These are phyloP conservation scores for Synchiropus splendidus DNA, from an alignment of 2,113 vertebrate genomes.

Conservation along the genomic window DNA sequence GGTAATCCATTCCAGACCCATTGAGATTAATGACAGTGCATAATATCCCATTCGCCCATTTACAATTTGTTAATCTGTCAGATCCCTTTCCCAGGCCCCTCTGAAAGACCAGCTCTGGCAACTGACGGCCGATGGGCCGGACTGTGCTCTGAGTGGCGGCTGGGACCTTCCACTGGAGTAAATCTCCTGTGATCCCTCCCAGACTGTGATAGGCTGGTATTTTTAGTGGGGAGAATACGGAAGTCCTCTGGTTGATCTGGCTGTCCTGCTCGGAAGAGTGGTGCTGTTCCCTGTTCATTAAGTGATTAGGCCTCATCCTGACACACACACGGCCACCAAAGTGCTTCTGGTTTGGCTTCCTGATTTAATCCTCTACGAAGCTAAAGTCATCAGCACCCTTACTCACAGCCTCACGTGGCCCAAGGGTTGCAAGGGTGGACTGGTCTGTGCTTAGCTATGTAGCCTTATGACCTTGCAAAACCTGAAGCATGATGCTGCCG, in stretches of 20 bases:
- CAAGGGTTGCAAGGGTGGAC: constrained; percentile 8
- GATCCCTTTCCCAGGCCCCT: constrained; percentile 40
- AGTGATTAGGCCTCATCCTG: constrained; percentile 62
- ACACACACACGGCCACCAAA: constrained; percentile 27
- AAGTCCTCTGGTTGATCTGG: constrained; percentile 53
- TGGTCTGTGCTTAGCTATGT: constrained; percentile 13
- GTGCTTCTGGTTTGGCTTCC: constrained; percentile 51
- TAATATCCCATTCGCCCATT: constrained; percentile 45
- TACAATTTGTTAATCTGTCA: constrained; percentile 49
- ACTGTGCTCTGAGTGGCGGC: constrained; percentile 19
- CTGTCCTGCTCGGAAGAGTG: constrained; percentile 42
- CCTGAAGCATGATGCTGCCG: neutral
- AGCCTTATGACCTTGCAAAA: constrained; percentile 2
- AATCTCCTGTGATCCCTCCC: constrained; percentile 26
- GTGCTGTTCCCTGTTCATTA: constrained; percentile 61
- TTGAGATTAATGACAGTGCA: constrained; percentile 52
- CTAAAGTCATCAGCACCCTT: constrained; percentile 43
- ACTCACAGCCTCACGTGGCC: constrained; percentile 49
- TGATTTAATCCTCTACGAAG: constrained; percentile 56
- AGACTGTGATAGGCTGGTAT: constrained; percentile 46
- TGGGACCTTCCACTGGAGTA: constrained; percentile 27
- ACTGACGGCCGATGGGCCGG: constrained; percentile 18
- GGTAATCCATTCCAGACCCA: constrained; percentile 27
- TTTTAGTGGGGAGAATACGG: constrained; percentile 48
- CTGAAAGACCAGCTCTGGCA: constrained; percentile 35